Evolutionary conservation across 23 tunicate genomes (phyloP).

Genomic region (Halocynthia roretzi): DNA sequence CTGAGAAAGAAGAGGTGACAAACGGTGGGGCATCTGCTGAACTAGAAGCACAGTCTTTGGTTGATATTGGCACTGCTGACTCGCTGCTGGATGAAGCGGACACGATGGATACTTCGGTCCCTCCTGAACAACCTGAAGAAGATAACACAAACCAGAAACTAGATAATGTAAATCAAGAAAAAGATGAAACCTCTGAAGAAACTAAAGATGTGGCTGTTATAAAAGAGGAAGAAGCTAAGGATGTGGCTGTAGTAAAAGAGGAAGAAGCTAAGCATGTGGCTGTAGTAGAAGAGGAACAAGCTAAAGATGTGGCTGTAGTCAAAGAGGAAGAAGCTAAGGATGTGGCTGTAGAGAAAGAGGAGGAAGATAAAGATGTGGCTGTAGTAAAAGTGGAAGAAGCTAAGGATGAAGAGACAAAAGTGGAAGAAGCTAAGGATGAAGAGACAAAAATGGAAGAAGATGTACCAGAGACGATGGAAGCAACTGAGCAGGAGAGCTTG

Average conservation of each 20-base stretch:
- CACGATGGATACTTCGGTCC: background rate
- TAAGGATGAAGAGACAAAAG: background rate
- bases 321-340: background rate
- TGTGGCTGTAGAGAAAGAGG: background rate
- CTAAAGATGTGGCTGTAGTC: conserved; percentile 3
- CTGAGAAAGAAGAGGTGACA: too few relatives aligned
- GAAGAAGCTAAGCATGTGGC: conserved; percentile 15
- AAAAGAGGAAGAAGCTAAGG: background rate
- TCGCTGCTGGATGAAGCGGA: conserved; percentile 7
- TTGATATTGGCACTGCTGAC: too few relatives aligned
- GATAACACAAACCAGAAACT: conserved; percentile 13
- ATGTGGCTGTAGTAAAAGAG: background rate
- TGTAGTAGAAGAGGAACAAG: conserved; percentile 15
- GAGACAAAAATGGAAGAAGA: background rate
- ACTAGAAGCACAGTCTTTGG: too few relatives aligned
- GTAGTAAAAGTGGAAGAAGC: conserved; percentile 7
- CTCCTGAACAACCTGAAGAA: conserved; percentile 2
- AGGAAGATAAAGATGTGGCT: conserved; percentile 9
- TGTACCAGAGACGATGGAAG: background rate
- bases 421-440: conserved; percentile 4
- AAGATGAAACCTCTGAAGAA: conserved; percentile 23
- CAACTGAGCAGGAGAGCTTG: background rate
- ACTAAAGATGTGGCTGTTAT: background rate
- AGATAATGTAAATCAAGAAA: conserved; percentile 7
- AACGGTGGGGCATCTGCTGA: too few relatives aligned